phyloP scores from a whole-genome alignment of 2,113 vertebrate species.

The Pseudopipra pipra region DNA sequence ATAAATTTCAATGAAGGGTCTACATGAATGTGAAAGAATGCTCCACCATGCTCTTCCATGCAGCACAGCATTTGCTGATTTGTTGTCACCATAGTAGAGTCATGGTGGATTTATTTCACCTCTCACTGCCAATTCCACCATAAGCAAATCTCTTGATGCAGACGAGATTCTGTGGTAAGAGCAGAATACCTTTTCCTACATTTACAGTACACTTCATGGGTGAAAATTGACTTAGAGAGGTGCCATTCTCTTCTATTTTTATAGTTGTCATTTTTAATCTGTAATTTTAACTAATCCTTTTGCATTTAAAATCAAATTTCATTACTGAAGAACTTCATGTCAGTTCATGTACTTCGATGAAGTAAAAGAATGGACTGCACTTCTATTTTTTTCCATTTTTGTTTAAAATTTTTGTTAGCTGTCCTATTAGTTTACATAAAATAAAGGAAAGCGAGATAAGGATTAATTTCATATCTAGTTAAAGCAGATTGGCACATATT shows the following conservation, averaged over 20 bases:
- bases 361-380: neutral
- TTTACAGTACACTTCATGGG: accelerated
- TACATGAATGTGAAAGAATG: neutral
- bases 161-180: neutral
- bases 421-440: neutral
- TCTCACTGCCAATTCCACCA: neutral
- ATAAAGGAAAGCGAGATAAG: accelerated
- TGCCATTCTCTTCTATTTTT: neutral
- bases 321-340: neutral
- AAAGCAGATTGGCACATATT: neutral
- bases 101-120: neutral
- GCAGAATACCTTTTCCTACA: neutral
- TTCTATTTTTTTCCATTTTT: neutral
- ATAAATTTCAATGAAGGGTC: neutral
- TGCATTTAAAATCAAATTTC: neutral
- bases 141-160: neutral
- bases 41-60: accelerated
- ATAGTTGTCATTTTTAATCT: neutral
- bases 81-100: neutral
- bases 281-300: neutral
- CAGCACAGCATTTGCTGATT: neutral
- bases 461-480: neutral
- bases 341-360: neutral
- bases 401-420: neutral
- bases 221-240: neutral